Evolutionary conservation across 2,888 invertebrate genomes (phyloP).

Genomic region (Diadegma fenestrale): DNA sequence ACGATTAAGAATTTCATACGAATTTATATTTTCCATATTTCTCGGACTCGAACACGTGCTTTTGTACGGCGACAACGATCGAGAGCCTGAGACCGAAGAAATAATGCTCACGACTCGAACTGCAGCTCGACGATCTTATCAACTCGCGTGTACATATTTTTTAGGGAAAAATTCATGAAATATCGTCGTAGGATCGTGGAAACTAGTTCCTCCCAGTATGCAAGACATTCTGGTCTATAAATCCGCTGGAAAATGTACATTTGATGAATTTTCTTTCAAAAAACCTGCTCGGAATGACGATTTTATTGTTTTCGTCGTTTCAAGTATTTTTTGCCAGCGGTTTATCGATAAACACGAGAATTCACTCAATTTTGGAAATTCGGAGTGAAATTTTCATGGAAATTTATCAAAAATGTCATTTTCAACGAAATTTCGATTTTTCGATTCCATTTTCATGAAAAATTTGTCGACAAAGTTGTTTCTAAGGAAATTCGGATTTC

Average conservation of each 20-base stretch:
- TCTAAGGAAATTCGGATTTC: not conserved
- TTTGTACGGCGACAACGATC: not conserved
- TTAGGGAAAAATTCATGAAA: not conserved
- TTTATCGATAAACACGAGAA: not conserved
- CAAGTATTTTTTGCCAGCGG: not conserved
- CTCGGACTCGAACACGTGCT: not conserved
- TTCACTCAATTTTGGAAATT: too few species aligned
- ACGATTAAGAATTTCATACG: not conserved
- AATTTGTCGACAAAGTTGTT: not conserved
- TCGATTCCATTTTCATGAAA: too few species aligned
- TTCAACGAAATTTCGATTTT: too few species aligned
- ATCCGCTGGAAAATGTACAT: not conserved
- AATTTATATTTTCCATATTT: conserved; percentile 2
- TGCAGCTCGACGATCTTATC: not conserved
- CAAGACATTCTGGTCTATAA: not conserved
- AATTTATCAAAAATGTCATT: too few species aligned
- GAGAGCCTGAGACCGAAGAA: not conserved
- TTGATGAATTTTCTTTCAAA: not conserved
- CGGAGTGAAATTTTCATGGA: too few species aligned
- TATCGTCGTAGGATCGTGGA: not conserved
- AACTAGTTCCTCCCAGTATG: not conserved
- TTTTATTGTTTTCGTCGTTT: not conserved
- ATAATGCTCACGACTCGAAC: not conserved
- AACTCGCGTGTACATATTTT: not conserved
- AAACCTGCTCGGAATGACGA: not conserved